phyloP scores from a whole-genome alignment of 2,113 vertebrate species.

The Nycticorax nycticorax region DNA sequence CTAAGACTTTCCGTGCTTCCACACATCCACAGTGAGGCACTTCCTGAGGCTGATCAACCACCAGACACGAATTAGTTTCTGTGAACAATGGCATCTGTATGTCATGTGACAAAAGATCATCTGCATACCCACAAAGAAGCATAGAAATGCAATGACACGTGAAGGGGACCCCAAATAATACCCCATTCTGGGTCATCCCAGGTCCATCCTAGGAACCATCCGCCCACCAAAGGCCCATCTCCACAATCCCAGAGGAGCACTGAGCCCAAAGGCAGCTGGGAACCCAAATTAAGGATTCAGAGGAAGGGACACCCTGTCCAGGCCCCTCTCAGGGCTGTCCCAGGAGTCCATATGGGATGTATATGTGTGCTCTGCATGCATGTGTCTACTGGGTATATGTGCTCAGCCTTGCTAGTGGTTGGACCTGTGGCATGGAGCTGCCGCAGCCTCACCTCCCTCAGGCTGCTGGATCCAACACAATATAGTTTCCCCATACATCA shows the following conservation, averaged over 20 bases:
- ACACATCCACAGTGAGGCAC: fast-evolving
- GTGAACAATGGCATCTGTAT: neutral
- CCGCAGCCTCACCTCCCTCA: neutral
- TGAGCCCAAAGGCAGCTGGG: fast-evolving
- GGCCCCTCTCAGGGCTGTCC: neutral
- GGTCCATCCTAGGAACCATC: neutral
- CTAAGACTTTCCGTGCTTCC: neutral
- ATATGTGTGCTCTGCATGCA: neutral
- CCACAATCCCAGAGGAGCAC: neutral
- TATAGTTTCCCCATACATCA: neutral
- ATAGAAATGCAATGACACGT: neutral
- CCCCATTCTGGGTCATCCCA: neutral
- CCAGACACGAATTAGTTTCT: neutral
- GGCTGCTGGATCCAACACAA: neutral
- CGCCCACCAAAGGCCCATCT: fast-evolving
- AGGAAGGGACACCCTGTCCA: neutral
- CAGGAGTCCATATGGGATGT: neutral
- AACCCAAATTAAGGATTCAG: neutral
- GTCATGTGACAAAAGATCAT: neutral
- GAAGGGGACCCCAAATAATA: neutral
- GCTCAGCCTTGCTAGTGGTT: neutral
- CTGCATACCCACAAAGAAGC: neutral
- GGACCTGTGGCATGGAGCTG: neutral
- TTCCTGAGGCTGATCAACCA: neutral
- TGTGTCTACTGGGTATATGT: no score